Evolutionary conservation across 2,113 vertebrate species (phyloP), one percentile per base, ranked within the genome.

Genomic region (Plecturocebus donacophilus): DNA sequence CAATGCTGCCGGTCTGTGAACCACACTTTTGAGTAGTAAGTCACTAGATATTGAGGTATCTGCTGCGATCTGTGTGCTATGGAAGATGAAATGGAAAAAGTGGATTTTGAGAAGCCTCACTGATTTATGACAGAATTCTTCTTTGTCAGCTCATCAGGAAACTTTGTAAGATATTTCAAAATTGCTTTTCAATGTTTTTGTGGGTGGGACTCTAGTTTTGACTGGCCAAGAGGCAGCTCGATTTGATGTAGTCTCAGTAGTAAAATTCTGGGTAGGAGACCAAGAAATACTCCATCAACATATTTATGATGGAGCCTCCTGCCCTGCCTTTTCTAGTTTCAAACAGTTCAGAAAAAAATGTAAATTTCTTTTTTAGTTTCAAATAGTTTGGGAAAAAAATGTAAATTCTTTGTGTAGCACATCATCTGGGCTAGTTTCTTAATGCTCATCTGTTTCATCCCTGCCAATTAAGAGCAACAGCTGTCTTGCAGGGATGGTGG

Each of bases 401-500:
- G 90, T 90, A 96, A 98, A 94, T 98, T 98, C 98, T 97, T 90
- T 95, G 75, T 73, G 61, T 80, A n/a, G 87, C 45, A 94, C 73
- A 81, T 97, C 97, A 93, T 85, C 93, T 49, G 68, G 95, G 79
- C 94, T 98, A 64, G 42, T 94, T 98, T 98, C 94, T 96, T 90
- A 97, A 52, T 45, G 32, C n/a, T 47, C 64, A 82, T 95, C 95
- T 96, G 91, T 97, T 97, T 97, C 90, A 56, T 25, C 10, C 49
- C 92, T 96, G 83, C 96, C 97, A 97, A 97, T 96, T 95, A 97
- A 91, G 95, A 97, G 96, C 97, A 98, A 94, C 98, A 98, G 97
- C 97, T 99, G 98, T 97, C 95, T 97, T 92, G 20, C 38, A 92
- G 98, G 95, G 84, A 94, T 83, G 98, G 96, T 94, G 97, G 98